Evolutionary conservation across 2,888 invertebrate species (phyloP).

Genomic region (Oxycera nigricornis): DNA sequence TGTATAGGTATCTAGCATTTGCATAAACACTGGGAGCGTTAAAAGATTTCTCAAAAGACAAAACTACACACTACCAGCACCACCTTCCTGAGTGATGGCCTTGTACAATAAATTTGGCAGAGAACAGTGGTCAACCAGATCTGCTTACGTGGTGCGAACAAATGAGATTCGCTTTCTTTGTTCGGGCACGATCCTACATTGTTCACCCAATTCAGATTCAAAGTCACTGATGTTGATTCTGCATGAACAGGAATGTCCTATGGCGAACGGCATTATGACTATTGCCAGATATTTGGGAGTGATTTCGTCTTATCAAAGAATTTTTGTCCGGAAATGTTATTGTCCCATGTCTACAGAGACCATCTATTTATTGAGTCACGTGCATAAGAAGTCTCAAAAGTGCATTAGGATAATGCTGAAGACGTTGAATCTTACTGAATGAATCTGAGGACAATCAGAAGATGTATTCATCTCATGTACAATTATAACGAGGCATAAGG

Average conservation of each 20-base stretch:
- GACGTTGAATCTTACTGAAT: no score
- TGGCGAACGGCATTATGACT: background rate
- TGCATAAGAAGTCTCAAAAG: no score
- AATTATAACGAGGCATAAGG: no score
- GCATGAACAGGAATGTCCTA: background rate
- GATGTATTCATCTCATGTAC: no score
- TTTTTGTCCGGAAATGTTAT: no score
- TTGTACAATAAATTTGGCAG: background rate
- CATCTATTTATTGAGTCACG: no score
- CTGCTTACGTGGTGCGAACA: slow-evolving; percentile 33
- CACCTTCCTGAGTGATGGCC: background rate
- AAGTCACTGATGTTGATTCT: background rate
- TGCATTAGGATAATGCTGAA: no score
- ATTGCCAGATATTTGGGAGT: background rate
- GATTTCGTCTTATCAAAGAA: background rate
- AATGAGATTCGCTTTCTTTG: slow-evolving; percentile 5
- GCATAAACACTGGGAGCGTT: slow-evolving; percentile 30
- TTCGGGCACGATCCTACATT: slow-evolving; percentile 12
- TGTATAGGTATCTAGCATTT: slow-evolving; percentile 11
- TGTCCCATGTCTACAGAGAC: no score
- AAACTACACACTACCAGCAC: background rate
- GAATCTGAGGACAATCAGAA: no score
- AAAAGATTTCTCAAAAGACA: slow-evolving; percentile 16
- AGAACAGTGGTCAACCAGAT: background rate
- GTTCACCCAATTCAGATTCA: background rate